These are phyloP conservation scores for Cynopterus brachyotis DNA, from an alignment of 2,113 vertebrate genomes.

Conservation along the genomic window DNA sequence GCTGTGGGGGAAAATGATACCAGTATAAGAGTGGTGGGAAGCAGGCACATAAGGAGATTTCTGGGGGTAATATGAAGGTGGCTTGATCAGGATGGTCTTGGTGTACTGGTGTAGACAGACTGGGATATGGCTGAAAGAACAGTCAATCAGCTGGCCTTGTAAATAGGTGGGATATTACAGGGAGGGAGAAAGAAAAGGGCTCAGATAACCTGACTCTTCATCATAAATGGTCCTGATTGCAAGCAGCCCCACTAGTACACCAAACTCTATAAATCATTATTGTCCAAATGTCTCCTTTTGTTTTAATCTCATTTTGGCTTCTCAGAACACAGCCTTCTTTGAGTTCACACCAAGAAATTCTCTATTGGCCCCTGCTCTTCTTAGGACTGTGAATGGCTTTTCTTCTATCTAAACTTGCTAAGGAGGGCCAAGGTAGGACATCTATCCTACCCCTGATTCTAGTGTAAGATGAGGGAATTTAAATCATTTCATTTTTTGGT, in stretches of 20 bases:
- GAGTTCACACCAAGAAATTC: background rate
- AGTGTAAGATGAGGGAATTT: background rate
- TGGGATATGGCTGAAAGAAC: background rate
- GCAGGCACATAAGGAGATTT: background rate
- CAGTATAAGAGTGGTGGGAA: background rate
- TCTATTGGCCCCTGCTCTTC: background rate
- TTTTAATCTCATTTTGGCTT: background rate
- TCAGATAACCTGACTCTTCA: background rate
- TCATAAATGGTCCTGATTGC: background rate
- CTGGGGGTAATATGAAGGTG: background rate
- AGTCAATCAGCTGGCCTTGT: background rate
- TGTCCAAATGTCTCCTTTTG: background rate
- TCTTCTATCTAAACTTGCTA: background rate
- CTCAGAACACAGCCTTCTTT: background rate
- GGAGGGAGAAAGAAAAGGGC: background rate
- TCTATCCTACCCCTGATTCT: background rate
- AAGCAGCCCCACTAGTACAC: background rate
- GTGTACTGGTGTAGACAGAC: background rate
- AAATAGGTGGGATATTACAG: background rate
- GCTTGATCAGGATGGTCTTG: background rate
- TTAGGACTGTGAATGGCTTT: background rate
- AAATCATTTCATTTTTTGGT: slow-evolving; percentile 3
- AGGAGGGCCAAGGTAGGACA: background rate
- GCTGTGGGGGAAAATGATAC: background rate
- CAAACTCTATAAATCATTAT: background rate